Conservation (phyloP, 2,888 invertebrate genomes). For the Nomada fucata region DNA sequence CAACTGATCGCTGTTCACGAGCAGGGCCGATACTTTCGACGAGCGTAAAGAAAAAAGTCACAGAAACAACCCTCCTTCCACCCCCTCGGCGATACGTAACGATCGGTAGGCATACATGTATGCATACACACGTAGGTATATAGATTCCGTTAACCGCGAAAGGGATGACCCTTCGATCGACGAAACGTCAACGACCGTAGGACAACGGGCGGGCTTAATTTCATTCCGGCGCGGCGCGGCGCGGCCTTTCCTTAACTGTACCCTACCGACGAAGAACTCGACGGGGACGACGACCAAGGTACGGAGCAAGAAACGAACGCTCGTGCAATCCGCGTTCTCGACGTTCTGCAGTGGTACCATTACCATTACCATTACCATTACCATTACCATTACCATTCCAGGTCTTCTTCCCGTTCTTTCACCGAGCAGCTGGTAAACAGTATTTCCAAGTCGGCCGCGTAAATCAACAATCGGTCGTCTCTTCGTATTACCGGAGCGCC, state of each 20-base stretch:
- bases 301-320: slow-evolving; percentile 68
- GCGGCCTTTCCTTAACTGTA: slow-evolving; percentile 77
- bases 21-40: too few species aligned
- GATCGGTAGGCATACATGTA: too few species aligned
- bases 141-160: slow-evolving; percentile 5
- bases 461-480: slow-evolving; percentile 69
- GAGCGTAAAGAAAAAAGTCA: too few species aligned
- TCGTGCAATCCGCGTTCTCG: slow-evolving; percentile 70
- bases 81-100: too few species aligned
- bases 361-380: slow-evolving; percentile 72
- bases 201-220: slow-evolving; percentile 74
- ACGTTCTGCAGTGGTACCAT: slow-evolving; percentile 71
- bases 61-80: too few species aligned
- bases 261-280: slow-evolving; percentile 62
- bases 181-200: slow-evolving; percentile 63
- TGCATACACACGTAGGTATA: background rate
- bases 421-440: slow-evolving; percentile 58
- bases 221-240: slow-evolving; percentile 55
- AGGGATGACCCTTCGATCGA: slow-evolving; percentile 9
- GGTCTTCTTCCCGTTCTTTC: slow-evolving; percentile 56
- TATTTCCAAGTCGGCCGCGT: slow-evolving; percentile 62
- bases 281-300: slow-evolving; percentile 56
- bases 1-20: too few species aligned
- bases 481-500: slow-evolving; percentile 54
- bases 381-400: slow-evolving; percentile 69